Conservation (phyloP, 92 coral and sea anemone genomes). For the Metridium senile region DNA sequence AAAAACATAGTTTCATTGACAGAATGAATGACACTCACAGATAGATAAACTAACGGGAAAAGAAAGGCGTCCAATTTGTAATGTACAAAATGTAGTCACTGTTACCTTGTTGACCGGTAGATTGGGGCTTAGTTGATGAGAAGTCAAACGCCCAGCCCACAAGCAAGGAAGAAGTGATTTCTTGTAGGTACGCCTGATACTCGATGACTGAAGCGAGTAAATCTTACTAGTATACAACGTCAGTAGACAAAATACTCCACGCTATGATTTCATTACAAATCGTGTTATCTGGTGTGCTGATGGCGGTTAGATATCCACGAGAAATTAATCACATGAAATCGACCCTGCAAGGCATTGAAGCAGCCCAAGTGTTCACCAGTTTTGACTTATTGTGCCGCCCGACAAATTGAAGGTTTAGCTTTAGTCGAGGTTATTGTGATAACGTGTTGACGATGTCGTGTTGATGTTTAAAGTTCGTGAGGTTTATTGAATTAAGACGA, state of each 20-base stretch:
- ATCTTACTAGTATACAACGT: background rate
- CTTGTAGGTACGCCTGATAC: background rate
- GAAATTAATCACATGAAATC: constrained; percentile 43
- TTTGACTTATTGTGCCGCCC: constrained; percentile 21
- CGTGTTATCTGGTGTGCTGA: constrained; percentile 59
- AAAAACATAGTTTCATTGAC: background rate
- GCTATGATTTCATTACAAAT: constrained; percentile 70
- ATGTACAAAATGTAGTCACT: background rate
- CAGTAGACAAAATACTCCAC: constrained; percentile 63
- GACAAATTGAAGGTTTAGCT: constrained; percentile 20
- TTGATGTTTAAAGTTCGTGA: constrained; percentile 32
- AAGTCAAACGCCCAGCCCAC: constrained; percentile 1
- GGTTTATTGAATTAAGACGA: constrained; percentile 1
- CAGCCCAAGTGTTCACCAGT: constrained; percentile 12
- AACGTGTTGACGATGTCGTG: constrained; percentile 23
- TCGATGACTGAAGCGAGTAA: background rate
- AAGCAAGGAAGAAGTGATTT: background rate
- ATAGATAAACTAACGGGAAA: background rate
- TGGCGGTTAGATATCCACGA: constrained; percentile 51
- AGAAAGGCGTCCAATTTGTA: background rate
- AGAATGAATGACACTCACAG: background rate
- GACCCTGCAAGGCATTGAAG: constrained; percentile 20
- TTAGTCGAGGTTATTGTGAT: constrained; percentile 32
- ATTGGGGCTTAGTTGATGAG: background rate
- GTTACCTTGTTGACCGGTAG: background rate